Evolutionary conservation across 1,140 invertebrate genomes (phyloP), one percentile per base, ranked within the genome.

Genomic region (Galendromus occidentalis): DNA sequence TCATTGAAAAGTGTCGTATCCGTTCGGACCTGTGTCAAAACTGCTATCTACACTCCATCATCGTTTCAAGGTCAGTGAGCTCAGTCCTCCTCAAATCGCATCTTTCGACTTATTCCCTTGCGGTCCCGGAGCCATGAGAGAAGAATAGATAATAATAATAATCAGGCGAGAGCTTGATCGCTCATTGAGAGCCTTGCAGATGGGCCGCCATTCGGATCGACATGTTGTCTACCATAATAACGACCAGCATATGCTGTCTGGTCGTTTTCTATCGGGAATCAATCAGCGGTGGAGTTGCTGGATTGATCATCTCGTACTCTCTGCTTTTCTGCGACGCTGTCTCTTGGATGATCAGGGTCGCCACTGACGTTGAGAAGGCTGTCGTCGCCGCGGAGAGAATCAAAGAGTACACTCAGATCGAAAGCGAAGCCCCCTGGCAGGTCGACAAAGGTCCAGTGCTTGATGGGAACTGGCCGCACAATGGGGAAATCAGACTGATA

Each of bases 361-460:
- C 79, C 0, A 77, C 76, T 69, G 81, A 83, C 59, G 70, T 82
- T 66, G 81, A 83, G 70, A 79, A 79, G 1, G 81, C 82, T 71
- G 80, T 83, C 68, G 81, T 83, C 12, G 76, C 81, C 42, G 80
- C 82, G 18, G 81, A 82, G 70, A 73, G 81, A 71, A 75, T 82
- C 39, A 78, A 80, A 66, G 81, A 83, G 69, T 83, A 82, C 69
- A 74, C 78, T 25, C 33, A 59, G 51, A 59, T 59, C 22, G 17
- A 59, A 2, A 59, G 51, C 51, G 51, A 59, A 22, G 51, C 51
- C 1, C 51, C 51, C 51, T 59, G 51, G 51, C n/a, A 25, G 17
- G 25, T 25, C 20, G 51, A 59, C 25, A 22, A 9, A 6, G 51
- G 51, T 5, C 51, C 51, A 4, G 51, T 59, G 20, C 51, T 59